Evolutionary conservation across 2,797 vertebrate genomes (phyloP).

Genomic region (Thamnophis elegans): DNA sequence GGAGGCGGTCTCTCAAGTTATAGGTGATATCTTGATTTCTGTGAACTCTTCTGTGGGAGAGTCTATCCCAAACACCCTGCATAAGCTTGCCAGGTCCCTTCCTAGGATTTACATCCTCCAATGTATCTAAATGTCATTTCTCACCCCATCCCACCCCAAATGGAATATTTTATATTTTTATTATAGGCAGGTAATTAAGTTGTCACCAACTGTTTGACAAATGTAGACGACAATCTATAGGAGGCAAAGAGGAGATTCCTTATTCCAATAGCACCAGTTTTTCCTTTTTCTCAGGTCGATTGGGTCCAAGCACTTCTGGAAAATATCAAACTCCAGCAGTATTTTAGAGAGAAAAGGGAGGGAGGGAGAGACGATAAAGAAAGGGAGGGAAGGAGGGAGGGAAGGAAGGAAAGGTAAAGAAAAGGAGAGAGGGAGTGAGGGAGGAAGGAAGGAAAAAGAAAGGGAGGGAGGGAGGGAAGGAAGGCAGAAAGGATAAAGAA

Average conservation of each 20-base stretch:
- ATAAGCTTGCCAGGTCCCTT: too few species aligned
- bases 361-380: too few species aligned
- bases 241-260: background rate
- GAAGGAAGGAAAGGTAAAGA: too few species aligned
- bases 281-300: background rate
- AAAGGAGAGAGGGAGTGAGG: too few species aligned
- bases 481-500: too few species aligned
- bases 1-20: too few species aligned
- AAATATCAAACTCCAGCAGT: background rate
- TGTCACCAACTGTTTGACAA: too few species aligned
- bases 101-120: background rate
- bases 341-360: background rate
- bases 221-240: background rate
- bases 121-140: too few species aligned
- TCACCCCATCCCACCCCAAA: background rate
- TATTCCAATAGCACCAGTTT: background rate
- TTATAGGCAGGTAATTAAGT: background rate
- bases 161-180: background rate
- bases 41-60: background rate
- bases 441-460: too few species aligned
- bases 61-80: background rate
- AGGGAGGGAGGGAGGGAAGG: too few species aligned
- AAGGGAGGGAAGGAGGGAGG: too few species aligned
- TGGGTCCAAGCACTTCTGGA: background rate
- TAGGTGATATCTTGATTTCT: background rate